These are phyloP conservation scores for Hirundo rustica DNA, from an alignment of 2,797 vertebrate species.

Conservation along the genomic window DNA sequence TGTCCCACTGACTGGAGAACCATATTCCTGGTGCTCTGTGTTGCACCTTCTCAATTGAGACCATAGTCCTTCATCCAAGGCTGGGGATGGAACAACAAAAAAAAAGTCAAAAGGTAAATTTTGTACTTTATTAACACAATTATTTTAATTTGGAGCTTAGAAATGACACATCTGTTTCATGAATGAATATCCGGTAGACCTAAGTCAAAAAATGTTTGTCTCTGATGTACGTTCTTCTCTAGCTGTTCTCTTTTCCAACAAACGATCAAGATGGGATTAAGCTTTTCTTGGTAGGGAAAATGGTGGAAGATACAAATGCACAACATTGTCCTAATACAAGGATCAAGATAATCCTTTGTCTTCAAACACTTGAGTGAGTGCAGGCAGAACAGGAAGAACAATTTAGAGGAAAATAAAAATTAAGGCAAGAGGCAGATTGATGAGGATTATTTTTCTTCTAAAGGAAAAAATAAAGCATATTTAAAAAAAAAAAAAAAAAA, in stretches of 20 bases:
- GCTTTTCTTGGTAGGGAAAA: not conserved
- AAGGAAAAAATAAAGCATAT: not conserved
- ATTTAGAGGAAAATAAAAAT: not conserved
- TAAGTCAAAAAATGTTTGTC: not conserved
- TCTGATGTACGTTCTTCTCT: not conserved
- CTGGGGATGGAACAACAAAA: not conserved
- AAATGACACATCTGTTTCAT: not conserved
- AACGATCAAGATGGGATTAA: not conserved
- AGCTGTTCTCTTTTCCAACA: not conserved
- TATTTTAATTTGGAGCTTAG: not conserved
- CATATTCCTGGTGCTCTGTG: not conserved
- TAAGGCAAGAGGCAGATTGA: not conserved
- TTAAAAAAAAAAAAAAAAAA: no score
- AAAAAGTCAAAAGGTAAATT: not conserved
- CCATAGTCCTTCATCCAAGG: not conserved
- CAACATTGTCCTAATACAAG: not conserved
- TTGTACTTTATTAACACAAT: not conserved
- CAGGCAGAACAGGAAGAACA: not conserved
- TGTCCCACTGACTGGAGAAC: not conserved
- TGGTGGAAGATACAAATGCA: not conserved
- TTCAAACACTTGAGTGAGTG: not conserved
- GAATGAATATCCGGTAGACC: not conserved
- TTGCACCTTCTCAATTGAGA: not conserved
- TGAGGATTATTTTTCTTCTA: not conserved
- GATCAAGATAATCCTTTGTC: not conserved